Evolutionary conservation across 2,888 invertebrate genomes (phyloP).

Genomic region (Drosophila macrospina): DNA sequence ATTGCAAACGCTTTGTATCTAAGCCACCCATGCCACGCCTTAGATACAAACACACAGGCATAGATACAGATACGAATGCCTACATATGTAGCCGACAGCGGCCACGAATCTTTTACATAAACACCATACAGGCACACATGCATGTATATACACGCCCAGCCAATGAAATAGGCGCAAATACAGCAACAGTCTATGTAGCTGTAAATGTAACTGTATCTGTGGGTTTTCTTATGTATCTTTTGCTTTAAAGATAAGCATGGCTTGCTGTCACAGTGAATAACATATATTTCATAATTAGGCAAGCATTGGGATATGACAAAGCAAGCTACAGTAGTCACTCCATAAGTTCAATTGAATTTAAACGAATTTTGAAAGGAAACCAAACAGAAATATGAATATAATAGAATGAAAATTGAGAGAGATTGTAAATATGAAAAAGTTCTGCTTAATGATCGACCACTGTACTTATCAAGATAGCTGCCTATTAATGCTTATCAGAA

Average conservation of each 20-base stretch:
- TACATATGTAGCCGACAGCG: conserved; percentile 45
- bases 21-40: conserved; percentile 72
- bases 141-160: conserved; percentile 30
- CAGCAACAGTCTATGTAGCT: conserved; percentile 36
- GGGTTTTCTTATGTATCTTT: conserved; percentile 26
- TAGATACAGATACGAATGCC: conserved; percentile 47
- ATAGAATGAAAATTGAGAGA: no score
- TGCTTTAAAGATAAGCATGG: conserved; percentile 8
- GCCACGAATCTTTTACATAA: conserved; percentile 55
- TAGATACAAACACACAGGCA: conserved; percentile 16
- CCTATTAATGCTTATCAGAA: conserved; percentile 23
- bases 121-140: conserved; percentile 35
- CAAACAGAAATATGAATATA: not conserved
- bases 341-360: not conserved
- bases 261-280: not conserved
- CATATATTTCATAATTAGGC: conserved; percentile 28
- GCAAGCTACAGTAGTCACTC: not conserved
- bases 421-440: not conserved
- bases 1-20: conserved; percentile 20
- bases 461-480: conserved; percentile 11
- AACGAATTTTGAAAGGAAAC: not conserved
- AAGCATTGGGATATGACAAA: not conserved
- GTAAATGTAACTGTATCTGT: conserved; percentile 32
- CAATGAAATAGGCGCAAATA: conserved; percentile 55
- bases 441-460: not conserved